These are phyloP conservation scores for Andrena praecox DNA, from an alignment of 2,888 invertebrate genomes.

Conservation along the genomic window DNA sequence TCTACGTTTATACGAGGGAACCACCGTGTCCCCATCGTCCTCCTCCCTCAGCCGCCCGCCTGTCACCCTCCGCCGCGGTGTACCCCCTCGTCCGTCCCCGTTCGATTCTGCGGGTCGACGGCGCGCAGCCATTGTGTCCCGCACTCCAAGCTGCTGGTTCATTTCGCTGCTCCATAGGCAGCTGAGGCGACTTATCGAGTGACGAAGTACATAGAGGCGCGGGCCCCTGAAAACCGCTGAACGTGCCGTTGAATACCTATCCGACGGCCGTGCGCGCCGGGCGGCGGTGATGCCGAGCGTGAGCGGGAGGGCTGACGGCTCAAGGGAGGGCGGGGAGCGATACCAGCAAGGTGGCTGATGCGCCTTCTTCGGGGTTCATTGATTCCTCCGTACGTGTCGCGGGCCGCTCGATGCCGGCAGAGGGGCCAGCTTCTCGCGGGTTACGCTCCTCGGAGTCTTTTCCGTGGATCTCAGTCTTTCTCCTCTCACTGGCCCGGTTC, in stretches of 20 bases:
- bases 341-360: slow-evolving; percentile 4
- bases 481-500: no score
- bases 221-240: slow-evolving; percentile 53
- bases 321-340: not conserved
- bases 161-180: slow-evolving; percentile 65
- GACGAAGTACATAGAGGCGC: slow-evolving; percentile 48
- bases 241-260: slow-evolving; percentile 57
- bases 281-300: slow-evolving; percentile 37
- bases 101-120: slow-evolving; percentile 62
- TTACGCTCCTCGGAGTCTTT: not conserved
- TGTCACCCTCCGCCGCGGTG: slow-evolving; percentile 15
- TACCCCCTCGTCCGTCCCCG: slow-evolving; percentile 27
- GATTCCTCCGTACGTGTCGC: not conserved
- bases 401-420: not conserved
- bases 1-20: slow-evolving; percentile 72
- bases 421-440: not conserved
- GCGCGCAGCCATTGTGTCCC: slow-evolving; percentile 65
- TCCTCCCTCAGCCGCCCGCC: not conserved
- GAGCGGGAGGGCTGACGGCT: slow-evolving; percentile 42
- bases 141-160: slow-evolving; percentile 66
- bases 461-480: no score
- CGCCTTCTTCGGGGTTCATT: slow-evolving; percentile 31
- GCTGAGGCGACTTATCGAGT: slow-evolving; percentile 68
- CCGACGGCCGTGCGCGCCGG: slow-evolving; percentile 8
- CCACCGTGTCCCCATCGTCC: slow-evolving; percentile 11